These are phyloP conservation scores for Panthera tigris DNA, from an alignment of 2,113 vertebrate species.

Conservation along the genomic window DNA sequence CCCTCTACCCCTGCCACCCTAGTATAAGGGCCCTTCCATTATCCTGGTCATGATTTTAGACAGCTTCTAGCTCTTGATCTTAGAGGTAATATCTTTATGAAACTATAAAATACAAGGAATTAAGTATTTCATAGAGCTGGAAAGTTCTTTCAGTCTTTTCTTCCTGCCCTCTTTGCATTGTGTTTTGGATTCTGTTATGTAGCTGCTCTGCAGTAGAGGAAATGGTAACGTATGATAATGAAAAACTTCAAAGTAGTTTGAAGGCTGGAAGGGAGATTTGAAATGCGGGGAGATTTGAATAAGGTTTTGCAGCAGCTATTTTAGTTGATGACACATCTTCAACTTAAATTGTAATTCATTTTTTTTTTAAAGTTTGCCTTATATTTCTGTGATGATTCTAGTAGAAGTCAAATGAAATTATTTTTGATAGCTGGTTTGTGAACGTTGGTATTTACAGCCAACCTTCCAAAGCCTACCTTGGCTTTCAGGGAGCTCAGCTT, in stretches of 20 bases:
- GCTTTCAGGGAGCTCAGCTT: not conserved
- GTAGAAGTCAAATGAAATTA: slow-evolving; percentile 39
- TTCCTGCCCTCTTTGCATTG: not conserved
- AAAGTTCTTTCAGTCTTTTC: not conserved
- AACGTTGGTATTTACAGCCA: not conserved
- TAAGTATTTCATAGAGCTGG: not conserved
- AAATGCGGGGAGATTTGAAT: slow-evolving; percentile 22
- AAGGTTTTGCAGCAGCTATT: slow-evolving; percentile 45
- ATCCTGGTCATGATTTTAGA: slow-evolving; percentile 6
- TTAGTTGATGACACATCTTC: slow-evolving; percentile 57
- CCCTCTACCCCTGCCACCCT: no score
- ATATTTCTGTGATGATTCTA: slow-evolving; percentile 7
- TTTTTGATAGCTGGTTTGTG: slow-evolving; percentile 53
- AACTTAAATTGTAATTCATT: slow-evolving; percentile 42
- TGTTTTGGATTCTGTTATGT: slow-evolving; percentile 1
- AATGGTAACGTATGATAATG: slow-evolving; percentile 14
- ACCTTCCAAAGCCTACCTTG: slow-evolving; percentile 13
- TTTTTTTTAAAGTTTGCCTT: slow-evolving; percentile 22
- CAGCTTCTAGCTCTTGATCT: not conserved
- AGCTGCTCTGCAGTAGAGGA: slow-evolving; percentile 3
- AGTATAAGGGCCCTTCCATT: not conserved
- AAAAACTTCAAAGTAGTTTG: slow-evolving; percentile 14
- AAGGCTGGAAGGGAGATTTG: slow-evolving; percentile 38
- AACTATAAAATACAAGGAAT: slow-evolving; percentile 18
- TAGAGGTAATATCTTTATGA: not conserved